These are phyloP conservation scores for Ligdia adustata DNA, from an alignment of 2,888 invertebrate genomes.

Conservation along the genomic window DNA sequence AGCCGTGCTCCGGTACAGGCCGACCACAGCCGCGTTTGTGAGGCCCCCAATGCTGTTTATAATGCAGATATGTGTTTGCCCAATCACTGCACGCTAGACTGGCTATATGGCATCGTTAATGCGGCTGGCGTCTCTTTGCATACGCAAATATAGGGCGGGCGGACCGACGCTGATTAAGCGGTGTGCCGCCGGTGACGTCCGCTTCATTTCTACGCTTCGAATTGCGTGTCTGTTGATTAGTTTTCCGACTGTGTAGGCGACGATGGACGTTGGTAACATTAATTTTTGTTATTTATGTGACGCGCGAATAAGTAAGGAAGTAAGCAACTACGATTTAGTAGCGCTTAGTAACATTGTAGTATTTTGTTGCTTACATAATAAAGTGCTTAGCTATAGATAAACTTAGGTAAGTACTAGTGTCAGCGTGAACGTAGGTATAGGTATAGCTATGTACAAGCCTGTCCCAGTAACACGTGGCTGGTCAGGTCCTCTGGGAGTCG, in stretches of 20 bases:
- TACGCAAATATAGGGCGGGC: slow-evolving; percentile 83
- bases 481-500: slow-evolving; percentile 19
- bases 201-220: slow-evolving; percentile 71
- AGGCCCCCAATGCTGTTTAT: slow-evolving; percentile 80
- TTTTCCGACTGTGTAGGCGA: slow-evolving; percentile 49
- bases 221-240: slow-evolving; percentile 69
- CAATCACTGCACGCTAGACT: slow-evolving; percentile 83
- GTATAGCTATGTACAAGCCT: not conserved
- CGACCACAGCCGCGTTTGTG: slow-evolving; percentile 83
- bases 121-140: slow-evolving; percentile 83
- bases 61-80: slow-evolving; percentile 85
- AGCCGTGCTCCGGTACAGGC: slow-evolving; percentile 80
- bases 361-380: no score
- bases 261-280: slow-evolving; percentile 10
- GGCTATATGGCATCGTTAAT: slow-evolving; percentile 85
- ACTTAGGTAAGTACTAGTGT: not conserved
- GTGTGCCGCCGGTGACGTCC: slow-evolving; percentile 69
- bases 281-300: slow-evolving; percentile 1
- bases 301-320: slow-evolving; percentile 2
- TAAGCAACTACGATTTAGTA: slow-evolving; percentile 1
- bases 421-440: not conserved
- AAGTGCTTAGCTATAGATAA: no score
- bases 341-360: not conserved
- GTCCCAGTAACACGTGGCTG: slow-evolving; percentile 16
- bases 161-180: slow-evolving; percentile 81